These are phyloP conservation scores for Nasonia giraulti DNA, from an alignment of 1,140 invertebrate species.

Conservation along the genomic window DNA sequence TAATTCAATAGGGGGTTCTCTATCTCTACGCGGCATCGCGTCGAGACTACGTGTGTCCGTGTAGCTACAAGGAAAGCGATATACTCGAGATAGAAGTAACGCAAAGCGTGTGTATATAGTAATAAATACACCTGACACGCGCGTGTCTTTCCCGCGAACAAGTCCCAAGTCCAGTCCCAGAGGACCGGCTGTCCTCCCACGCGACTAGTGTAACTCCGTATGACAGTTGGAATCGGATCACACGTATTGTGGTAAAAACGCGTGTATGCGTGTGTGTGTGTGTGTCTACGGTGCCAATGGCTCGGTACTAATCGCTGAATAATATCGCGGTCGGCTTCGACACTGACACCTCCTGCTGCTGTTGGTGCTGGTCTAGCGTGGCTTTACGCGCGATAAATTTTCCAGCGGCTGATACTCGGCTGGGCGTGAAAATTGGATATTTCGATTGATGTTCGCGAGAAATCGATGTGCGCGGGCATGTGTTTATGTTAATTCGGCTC, in stretches of 20 bases:
- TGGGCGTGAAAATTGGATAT: background rate
- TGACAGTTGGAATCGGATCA: background rate
- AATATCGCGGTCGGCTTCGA: conserved; percentile 15
- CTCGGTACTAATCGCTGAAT: conserved; percentile 35
- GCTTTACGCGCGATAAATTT: background rate
- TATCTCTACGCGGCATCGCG: no score
- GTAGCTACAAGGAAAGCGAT: background rate
- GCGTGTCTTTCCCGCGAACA: background rate
- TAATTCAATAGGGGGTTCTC: no score
- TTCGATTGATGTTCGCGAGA: background rate
- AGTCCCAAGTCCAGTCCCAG: background rate
- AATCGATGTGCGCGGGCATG: no score
- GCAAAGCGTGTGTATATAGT: background rate
- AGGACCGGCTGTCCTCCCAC: background rate
- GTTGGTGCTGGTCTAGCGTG: background rate
- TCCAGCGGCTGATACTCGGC: background rate
- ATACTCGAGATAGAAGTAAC: background rate
- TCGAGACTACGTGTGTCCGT: background rate
- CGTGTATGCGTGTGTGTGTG: no score
- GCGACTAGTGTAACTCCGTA: background rate
- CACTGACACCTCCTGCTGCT: background rate
- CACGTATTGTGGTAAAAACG: background rate
- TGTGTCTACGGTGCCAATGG: background rate
- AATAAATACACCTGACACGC: background rate
- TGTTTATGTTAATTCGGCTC: no score